Evolutionary conservation across 2,888 invertebrate genomes (phyloP), one percentile per base, ranked within the genome.

Genomic region (Autographa pulchrina): DNA sequence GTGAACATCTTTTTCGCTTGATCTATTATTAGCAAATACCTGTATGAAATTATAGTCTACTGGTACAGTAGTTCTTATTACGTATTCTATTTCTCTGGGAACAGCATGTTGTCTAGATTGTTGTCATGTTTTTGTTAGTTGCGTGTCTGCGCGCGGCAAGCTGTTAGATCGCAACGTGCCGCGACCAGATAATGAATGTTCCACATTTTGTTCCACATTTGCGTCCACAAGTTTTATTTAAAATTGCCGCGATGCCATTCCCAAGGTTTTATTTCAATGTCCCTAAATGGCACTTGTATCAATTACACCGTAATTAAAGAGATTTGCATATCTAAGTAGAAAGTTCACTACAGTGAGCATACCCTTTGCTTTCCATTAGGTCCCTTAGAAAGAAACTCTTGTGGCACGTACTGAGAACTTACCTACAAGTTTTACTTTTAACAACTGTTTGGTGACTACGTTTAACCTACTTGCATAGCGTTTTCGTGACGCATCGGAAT

Each of bases 401-500:
- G 76, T 69, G 78, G 84, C 88, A 91, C 88, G 91, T 90, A 89
- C 83, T 78, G 71, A 80, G 83, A 86, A 83, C 88, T 68, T 82
- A 81, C 83, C 87, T 78, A 88, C 88, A 84, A 89, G 85, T 86
- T 88, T 86, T 88, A 82, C 86, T 85, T 87, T 88, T 87, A 84
- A 87, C 85, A 87, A 89, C 85, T 84, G 78, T 86, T 87, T 85
- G 84, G 86, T 86, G 89, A 89, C 87, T 91, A 85, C 87, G 86
- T 87, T 91, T 91, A 92, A 92, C 93, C 93, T 86, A 92, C 87
- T 92, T 91, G 84, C 82, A 82, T 85, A 87, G 85, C 86, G 85
- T 86, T 89, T 88, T 88, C 86, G 89, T 91, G 90, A 92, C 92
- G 93, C 89, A 85, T 88, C 85, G 92, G 92, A 90, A 94, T 93